These are phyloP conservation scores for Adelphocoris suturalis DNA, from an alignment of 2,888 invertebrate species.

Conservation along the genomic window DNA sequence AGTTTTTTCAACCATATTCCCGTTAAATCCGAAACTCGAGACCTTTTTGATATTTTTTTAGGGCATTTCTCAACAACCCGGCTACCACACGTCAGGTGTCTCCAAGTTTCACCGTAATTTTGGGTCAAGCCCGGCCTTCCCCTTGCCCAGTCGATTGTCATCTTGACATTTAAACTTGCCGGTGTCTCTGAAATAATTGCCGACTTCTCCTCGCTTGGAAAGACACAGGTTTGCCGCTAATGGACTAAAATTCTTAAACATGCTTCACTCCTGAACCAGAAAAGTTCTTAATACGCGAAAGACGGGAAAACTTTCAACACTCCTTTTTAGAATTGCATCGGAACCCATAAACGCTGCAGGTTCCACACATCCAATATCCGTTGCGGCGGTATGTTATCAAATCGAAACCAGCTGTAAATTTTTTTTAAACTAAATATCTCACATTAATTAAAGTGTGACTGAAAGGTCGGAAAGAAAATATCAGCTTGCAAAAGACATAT, in stretches of 20 bases:
- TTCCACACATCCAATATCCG: neutral
- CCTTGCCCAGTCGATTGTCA: conserved; percentile 40
- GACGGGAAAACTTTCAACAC: neutral
- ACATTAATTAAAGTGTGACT: neutral
- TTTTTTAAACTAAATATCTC: conserved; percentile 8
- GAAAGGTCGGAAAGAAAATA: neutral
- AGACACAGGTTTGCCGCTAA: conserved; percentile 29
- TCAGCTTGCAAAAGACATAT: neutral
- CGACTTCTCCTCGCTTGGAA: neutral
- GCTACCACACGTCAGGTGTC: conserved; percentile 17
- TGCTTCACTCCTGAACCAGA: neutral
- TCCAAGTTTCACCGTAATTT: neutral
- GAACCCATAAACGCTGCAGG: neutral
- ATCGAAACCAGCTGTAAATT: neutral
- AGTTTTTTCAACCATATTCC: neutral
- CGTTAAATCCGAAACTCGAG: conserved; percentile 28
- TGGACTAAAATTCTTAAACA: conserved; percentile 6
- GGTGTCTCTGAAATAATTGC: conserved; percentile 10
- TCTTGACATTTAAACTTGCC: conserved; percentile 59
- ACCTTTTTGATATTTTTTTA: conserved; percentile 10
- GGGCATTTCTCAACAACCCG: conserved; percentile 34
- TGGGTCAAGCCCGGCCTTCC: conserved; percentile 17
- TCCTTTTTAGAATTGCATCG: neutral
- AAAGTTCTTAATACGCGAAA: neutral
- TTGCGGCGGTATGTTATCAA: neutral